These are phyloP conservation scores for Eugnorisma glareosa DNA, from an alignment of 2,888 invertebrate species.

Conservation along the genomic window DNA sequence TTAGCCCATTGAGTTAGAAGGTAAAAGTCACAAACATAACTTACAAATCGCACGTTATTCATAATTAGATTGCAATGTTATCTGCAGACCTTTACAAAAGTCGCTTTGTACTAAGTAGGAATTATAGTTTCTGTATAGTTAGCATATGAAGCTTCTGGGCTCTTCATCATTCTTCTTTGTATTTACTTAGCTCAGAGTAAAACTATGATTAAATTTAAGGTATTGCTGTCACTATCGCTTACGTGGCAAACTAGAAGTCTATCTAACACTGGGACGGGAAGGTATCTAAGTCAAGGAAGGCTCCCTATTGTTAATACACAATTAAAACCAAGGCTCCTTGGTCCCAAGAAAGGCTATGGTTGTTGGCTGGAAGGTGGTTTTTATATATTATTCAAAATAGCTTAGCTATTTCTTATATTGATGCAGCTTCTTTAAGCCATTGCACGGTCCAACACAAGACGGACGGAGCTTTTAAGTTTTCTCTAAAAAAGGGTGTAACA, in stretches of 20 bases:
- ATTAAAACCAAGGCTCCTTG: too few relatives aligned
- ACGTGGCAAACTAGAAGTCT: too few relatives aligned
- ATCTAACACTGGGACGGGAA: too few relatives aligned
- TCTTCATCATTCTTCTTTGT: too few relatives aligned
- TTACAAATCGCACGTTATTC: constrained; percentile 36
- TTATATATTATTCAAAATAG: background rate
- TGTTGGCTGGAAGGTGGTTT: background rate
- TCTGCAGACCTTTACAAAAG: background rate
- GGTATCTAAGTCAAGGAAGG: too few relatives aligned
- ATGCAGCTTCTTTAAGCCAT: background rate
- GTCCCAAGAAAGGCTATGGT: too few relatives aligned
- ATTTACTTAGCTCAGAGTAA: too few relatives aligned
- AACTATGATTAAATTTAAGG: too few relatives aligned
- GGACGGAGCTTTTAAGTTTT: too few relatives aligned
- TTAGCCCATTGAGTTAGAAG: background rate
- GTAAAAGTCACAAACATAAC: constrained; percentile 8
- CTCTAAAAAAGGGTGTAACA: too few relatives aligned
- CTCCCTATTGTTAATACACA: too few relatives aligned
- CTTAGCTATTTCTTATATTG: background rate
- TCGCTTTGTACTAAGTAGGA: background rate
- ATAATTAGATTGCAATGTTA: constrained; percentile 17
- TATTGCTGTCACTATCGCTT: too few relatives aligned
- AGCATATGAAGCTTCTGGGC: background rate
- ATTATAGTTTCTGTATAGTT: background rate
- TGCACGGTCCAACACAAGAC: background rate